Evolutionary conservation across 1,140 invertebrate species (phyloP).

Genomic region (Musca domestica): DNA sequence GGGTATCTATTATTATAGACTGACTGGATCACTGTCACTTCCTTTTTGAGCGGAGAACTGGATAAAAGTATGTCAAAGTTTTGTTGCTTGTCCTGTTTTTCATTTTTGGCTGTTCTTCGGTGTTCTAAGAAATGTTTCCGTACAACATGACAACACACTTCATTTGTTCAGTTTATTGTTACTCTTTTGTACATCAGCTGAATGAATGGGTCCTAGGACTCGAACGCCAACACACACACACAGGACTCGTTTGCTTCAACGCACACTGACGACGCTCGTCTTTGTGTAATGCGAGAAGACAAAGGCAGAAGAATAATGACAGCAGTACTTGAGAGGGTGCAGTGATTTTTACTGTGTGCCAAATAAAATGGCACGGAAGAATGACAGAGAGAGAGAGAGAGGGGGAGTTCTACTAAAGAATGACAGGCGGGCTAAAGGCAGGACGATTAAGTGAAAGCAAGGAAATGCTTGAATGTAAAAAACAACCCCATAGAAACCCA

Average conservation of each 20-base stretch:
- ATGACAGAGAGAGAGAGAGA: no score
- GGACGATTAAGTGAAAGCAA: no score
- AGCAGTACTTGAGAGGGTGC: slow-evolving; percentile 1
- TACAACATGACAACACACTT: slow-evolving; percentile 2
- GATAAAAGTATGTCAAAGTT: not conserved
- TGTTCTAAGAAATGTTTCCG: slow-evolving; percentile 2
- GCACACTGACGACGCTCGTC: no score
- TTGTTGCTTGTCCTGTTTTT: not conserved
- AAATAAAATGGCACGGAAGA: no score
- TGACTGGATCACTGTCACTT: no score
- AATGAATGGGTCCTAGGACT: not conserved
- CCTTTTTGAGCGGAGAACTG: not conserved
- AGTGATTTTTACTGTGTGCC: not conserved
- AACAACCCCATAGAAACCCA: no score
- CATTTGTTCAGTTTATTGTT: slow-evolving; percentile 19
- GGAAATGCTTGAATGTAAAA: no score
- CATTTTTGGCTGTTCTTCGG: not conserved
- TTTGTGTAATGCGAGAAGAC: not conserved
- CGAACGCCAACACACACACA: not conserved
- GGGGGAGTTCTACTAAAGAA: no score
- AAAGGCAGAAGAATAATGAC: slow-evolving; percentile 1
- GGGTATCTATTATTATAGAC: no score
- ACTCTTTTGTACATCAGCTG: not conserved
- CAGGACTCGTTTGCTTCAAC: no score
- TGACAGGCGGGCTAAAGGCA: no score